These are phyloP conservation scores for Chrysaora quinquecirrha DNA, from an alignment of 30 jellyfish, hydroid and myxozoan species.

Conservation along the genomic window DNA sequence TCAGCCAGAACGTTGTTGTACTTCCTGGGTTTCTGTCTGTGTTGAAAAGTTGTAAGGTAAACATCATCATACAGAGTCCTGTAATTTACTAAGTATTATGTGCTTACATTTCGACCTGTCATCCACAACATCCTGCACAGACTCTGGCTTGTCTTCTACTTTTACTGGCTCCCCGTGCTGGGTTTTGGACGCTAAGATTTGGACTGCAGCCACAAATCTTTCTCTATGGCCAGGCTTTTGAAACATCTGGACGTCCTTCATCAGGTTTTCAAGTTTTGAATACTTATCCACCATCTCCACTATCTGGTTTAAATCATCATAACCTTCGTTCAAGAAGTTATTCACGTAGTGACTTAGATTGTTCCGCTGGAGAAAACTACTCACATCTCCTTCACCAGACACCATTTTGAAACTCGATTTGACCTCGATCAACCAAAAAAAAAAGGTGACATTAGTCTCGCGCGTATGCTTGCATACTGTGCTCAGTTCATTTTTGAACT, in stretches of 20 bases:
- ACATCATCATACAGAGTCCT: slow-evolving; percentile 1
- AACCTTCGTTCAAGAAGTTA: background rate
- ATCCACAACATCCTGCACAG: slow-evolving; percentile 22
- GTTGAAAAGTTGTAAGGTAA: background rate
- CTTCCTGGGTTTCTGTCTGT: too few species aligned
- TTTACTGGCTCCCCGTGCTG: slow-evolving; percentile 21
- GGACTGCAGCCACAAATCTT: slow-evolving; percentile 1
- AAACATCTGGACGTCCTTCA: background rate
- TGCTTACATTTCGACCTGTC: slow-evolving; percentile 17
- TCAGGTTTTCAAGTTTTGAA: background rate
- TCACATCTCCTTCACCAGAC: background rate
- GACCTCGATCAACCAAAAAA: too few species aligned
- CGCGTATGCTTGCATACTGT: too few species aligned
- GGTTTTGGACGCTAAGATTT: slow-evolving; percentile 15
- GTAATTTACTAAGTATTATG: slow-evolving; percentile 5
- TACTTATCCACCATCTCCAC: slow-evolving; percentile 1
- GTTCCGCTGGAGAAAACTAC: background rate
- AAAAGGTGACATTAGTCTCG: too few species aligned
- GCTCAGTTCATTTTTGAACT: too few species aligned
- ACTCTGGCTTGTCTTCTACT: slow-evolving; percentile 7
- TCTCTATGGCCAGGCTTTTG: background rate
- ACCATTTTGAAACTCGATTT: background rate
- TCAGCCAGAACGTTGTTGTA: slow-evolving; percentile 16
- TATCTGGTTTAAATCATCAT: background rate
- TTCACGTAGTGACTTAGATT: background rate